phyloP scores from a whole-genome alignment of 1,140 invertebrate genomes.

The Rhyacophila brunnea region DNA sequence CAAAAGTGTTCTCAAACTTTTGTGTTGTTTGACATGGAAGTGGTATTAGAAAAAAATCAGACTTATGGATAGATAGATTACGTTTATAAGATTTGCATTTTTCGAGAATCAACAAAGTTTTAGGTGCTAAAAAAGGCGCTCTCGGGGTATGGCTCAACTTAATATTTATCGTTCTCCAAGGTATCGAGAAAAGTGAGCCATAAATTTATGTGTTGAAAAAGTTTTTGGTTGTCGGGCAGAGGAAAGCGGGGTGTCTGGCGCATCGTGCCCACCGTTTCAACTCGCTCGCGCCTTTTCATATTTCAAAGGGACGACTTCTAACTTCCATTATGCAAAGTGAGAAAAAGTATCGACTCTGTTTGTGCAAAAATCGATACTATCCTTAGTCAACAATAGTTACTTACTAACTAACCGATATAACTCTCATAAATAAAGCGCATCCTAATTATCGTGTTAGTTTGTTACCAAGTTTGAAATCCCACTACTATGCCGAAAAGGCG shows the following conservation, averaged over 20 bases:
- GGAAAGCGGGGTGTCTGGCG: neutral
- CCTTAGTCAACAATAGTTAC: too few relatives aligned
- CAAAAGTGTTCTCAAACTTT: too few relatives aligned
- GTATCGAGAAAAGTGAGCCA: neutral
- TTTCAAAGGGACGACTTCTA: neutral
- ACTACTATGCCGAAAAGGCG: too few relatives aligned
- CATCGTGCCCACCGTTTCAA: neutral
- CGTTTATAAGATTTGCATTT: neutral
- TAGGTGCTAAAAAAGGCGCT: neutral
- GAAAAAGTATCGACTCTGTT: neutral
- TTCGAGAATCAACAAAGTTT: neutral
- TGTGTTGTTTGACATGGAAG: too few relatives aligned
- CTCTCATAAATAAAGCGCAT: too few relatives aligned
- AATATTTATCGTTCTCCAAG: neutral
- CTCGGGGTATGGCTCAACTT: neutral
- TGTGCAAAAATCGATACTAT: too few relatives aligned
- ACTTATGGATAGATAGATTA: too few relatives aligned
- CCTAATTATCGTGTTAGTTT: too few relatives aligned
- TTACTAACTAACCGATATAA: too few relatives aligned
- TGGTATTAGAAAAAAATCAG: too few relatives aligned
- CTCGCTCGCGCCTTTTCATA: neutral
- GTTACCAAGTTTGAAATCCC: too few relatives aligned
- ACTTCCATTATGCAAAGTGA: neutral
- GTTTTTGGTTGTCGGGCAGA: neutral
- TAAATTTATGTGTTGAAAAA: conserved; percentile 2